Base-by-base conservation (phyloP, 2,888 invertebrate species). In the Tipula helvola region DNA sequence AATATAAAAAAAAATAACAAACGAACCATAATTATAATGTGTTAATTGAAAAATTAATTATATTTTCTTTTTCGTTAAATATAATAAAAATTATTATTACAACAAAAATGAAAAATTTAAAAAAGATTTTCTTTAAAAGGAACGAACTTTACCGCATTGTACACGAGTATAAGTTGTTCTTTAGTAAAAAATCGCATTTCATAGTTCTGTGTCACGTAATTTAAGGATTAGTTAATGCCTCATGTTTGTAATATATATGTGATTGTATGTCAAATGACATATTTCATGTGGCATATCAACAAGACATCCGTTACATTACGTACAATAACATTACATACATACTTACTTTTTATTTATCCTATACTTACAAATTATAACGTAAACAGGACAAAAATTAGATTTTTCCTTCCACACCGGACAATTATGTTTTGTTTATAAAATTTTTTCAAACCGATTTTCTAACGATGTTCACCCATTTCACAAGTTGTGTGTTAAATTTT, bases 1-100 rank as follows among this genome's bases (percentile, higher is more conserved):
- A 18, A 13, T 52, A 28, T 13, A 71, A 10, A 71, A 10, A 71
- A 7, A 71, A 71, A 71, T 28, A 28, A 71, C 71, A 12, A 71
- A 71, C 71, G 28, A 71, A 71, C 28, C 8, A 71, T 71, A 71
- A 71, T 71, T 71, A 71, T 71, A 71, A 71, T 71, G 71, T 71
- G 71, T 71, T 71, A 71, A 71, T 71, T 71, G 71, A 71, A 71
- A 71, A 71, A 71, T 71, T 71, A 71, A 71, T 71, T 71, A 71
- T 71, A 28, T 71, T 71, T 71, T 71, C 71, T 71, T 71, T 71
- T 71, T 71, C 28, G 28, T 71, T 71, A 71, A 71, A 71, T 71
- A 71, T 28, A 71, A 71, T 71, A 71, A 71, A 10, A 71, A 71
- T 28, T 28, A 71, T 71, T 28, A 71, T 4, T 71, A 71, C 28